These are phyloP conservation scores for Parnassius glacialis DNA, from an alignment of 2,888 invertebrate genomes.

Conservation along the genomic window DNA sequence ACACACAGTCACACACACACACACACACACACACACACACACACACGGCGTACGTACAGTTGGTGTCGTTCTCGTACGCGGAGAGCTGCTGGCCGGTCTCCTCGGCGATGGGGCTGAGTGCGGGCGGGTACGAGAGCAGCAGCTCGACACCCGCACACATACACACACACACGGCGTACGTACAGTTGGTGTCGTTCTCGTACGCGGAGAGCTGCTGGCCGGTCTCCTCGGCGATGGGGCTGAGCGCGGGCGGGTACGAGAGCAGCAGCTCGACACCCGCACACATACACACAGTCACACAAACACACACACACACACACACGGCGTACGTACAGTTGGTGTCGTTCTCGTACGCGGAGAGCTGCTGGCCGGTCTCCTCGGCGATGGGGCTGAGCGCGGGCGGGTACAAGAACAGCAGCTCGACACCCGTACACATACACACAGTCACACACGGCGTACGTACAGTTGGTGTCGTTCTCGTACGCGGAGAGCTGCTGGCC, in stretches of 20 bases:
- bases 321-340: constrained; percentile 52
- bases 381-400: constrained; percentile 71
- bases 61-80: constrained; percentile 66
- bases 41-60: constrained; percentile 48
- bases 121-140: constrained; percentile 63
- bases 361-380: constrained; percentile 68
- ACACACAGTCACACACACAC: no score
- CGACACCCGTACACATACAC: constrained; percentile 32
- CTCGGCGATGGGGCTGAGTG: constrained; percentile 70
- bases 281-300: no score
- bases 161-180: constrained; percentile 34
- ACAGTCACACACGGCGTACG: constrained; percentile 33
- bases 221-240: constrained; percentile 72
- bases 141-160: constrained; percentile 44
- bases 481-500: constrained; percentile 65
- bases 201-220: constrained; percentile 65
- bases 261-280: constrained; percentile 63
- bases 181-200: constrained; percentile 65
- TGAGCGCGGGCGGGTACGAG: constrained; percentile 65
- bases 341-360: constrained; percentile 69
- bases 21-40: background rate
- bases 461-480: constrained; percentile 65
- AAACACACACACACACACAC: background rate
- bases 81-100: constrained; percentile 67
- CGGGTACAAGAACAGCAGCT: constrained; percentile 62